These are phyloP conservation scores for Xylota sylvarum DNA, from an alignment of 2,888 invertebrate genomes.

Conservation along the genomic window DNA sequence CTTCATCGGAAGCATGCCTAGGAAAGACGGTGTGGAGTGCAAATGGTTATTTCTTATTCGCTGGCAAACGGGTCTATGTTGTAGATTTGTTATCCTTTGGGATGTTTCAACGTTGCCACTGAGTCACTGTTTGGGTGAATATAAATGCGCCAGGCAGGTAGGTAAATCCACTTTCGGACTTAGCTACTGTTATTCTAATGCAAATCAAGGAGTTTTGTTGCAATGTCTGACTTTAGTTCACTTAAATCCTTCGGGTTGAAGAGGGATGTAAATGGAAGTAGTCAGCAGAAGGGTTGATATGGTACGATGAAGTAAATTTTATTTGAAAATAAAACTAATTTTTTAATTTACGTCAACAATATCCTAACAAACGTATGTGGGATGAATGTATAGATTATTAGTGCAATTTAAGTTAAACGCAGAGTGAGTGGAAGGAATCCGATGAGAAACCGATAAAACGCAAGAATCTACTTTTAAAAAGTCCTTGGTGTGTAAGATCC, in stretches of 20 bases:
- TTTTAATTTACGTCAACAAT: too few relatives aligned
- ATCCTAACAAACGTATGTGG: too few relatives aligned
- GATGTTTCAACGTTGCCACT: conserved; percentile 23
- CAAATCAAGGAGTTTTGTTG: conserved; percentile 60
- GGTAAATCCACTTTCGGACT: conserved; percentile 49
- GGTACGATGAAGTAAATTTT: too few relatives aligned
- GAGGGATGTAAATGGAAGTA: too few relatives aligned
- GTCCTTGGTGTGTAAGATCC: too few relatives aligned
- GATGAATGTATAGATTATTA: too few relatives aligned
- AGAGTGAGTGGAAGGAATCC: too few relatives aligned
- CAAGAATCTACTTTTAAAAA: too few relatives aligned
- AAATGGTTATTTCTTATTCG: conserved; percentile 57
- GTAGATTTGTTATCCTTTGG: conserved; percentile 62
- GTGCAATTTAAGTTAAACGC: too few relatives aligned
- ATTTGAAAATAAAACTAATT: too few relatives aligned
- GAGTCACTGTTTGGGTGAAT: conserved; percentile 15
- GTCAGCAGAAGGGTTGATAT: too few relatives aligned
- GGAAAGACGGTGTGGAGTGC: neutral
- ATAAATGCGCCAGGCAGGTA: conserved; percentile 44
- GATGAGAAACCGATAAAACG: too few relatives aligned
- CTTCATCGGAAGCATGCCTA: neutral
- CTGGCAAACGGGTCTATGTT: conserved; percentile 24
- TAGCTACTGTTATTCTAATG: conserved; percentile 59
- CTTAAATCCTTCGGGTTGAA: conserved; percentile 17
- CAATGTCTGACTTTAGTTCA: conserved; percentile 32